Conservation (phyloP, 2,888 invertebrate genomes). For the Neoaliturus tenellus region DNA sequence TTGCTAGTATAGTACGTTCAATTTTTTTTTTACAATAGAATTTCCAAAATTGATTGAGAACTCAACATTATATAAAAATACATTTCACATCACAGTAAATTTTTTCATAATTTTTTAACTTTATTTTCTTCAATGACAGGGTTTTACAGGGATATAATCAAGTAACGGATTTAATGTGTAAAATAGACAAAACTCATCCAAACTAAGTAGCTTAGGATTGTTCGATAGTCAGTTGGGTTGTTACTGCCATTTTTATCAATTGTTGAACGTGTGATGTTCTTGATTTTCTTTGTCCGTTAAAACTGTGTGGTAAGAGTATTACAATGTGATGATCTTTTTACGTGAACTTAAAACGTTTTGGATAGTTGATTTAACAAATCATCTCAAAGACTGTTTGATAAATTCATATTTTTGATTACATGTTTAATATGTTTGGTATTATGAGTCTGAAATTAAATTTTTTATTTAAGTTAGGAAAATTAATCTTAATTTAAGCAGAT, state of each 20-base stretch:
- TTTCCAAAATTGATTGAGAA: too few species aligned
- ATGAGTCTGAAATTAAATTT: too few species aligned
- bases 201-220: constrained; percentile 5
- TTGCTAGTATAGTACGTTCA: too few species aligned
- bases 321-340: constrained; percentile 4
- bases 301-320: neutral
- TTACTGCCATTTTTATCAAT: constrained; percentile 26
- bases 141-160: constrained; percentile 33
- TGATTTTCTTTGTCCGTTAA: neutral
- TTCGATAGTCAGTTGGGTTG: constrained; percentile 3
- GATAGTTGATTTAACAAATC: neutral
- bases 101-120: neutral
- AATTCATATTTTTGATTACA: too few species aligned
- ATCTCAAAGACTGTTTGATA: neutral
- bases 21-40: too few species aligned
- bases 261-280: constrained; percentile 17
- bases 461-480: too few species aligned
- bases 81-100: neutral
- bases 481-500: too few species aligned
- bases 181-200: constrained; percentile 1
- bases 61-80: neutral
- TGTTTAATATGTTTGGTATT: too few species aligned
- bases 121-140: constrained; percentile 2
- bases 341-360: neutral
- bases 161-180: neutral